Evolutionary conservation across 2,113 vertebrate genomes (phyloP), one percentile per base, ranked within the genome.

Genomic region (Larimichthys crocea): DNA sequence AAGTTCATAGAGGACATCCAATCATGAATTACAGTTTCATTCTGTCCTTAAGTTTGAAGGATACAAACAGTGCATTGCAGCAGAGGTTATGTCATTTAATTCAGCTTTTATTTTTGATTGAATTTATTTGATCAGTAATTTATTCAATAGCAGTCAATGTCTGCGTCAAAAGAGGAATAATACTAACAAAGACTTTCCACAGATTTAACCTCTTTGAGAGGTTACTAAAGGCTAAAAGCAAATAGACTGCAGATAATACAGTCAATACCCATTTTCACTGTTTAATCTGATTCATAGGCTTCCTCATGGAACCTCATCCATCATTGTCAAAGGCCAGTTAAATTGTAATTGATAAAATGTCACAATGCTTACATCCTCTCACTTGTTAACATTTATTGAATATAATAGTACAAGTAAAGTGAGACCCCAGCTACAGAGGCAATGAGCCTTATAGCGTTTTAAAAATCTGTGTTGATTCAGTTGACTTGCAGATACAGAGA

Each of bases 211-310:
- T 59, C 24, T 44, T 62, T 3, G 44, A 65, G 29, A 83, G 61
- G 53, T 64, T 72, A 64, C 63, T 79, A 48, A 82, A 79, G 79
- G 46, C 68, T 81, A 74, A 77, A 80, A 85, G 79, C 64, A 87
- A 77, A 85, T 40, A 69, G 71, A 76, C 67, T 74, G 70, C 48
- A 83, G 76, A 88, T 81, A 61, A 83, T 73, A 50, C 70, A 82
- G 78, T 89, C 88, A 83, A 88, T 87, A 81, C n/a, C 59, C 52
- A 89, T 86, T 87, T 87, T 86, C 73, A 79, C 49, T 62, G 56
- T 86, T 87, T 84, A 83, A 87, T 87, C 77, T 84, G 85, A 93
- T 92, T 86, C 71, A 86, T 80, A 29, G 64, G 9, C 63, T 77
- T 76, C 40, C 62, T 69, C 69, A 10, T 50, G 53, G 80, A 84